Conservation (phyloP, 2,797 vertebrate genomes). For the Coranthus polyacanthus region DNA sequence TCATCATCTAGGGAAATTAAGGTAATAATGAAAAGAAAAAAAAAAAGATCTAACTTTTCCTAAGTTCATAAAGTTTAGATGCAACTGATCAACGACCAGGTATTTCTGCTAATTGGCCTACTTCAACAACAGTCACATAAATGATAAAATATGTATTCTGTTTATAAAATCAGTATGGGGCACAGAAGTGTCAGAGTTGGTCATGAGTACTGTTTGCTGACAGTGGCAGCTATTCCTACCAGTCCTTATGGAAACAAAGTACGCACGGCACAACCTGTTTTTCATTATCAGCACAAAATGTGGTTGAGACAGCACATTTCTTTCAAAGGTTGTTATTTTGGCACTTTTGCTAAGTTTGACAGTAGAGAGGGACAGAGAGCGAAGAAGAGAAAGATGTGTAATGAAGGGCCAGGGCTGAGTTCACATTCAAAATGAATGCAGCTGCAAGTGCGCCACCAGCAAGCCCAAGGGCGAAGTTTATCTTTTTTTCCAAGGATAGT, state of each 20-base stretch:
- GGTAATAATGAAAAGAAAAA: no score
- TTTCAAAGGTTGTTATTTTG: slow-evolving; percentile 49
- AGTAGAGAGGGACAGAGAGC: slow-evolving; percentile 28
- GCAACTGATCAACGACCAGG: not conserved
- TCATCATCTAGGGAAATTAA: no score
- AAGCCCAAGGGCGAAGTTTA: not conserved
- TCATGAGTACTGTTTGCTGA: slow-evolving; percentile 34
- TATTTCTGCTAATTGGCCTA: not conserved
- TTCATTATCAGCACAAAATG: slow-evolving; percentile 57
- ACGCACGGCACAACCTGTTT: slow-evolving; percentile 20
- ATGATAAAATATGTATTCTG: not conserved
- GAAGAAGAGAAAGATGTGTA: slow-evolving; percentile 14
- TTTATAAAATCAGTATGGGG: not conserved
- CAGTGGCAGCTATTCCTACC: slow-evolving; percentile 24
- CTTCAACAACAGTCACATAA: not conserved
- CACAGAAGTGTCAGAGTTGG: slow-evolving; percentile 7
- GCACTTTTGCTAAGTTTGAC: slow-evolving; percentile 49
- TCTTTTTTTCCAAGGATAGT: not conserved
- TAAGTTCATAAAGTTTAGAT: no score
- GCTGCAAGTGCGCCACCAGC: slow-evolving; percentile 12
- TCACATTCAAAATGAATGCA: slow-evolving; percentile 18
- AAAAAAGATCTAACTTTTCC: no score
- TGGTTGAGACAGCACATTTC: slow-evolving; percentile 46
- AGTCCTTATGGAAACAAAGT: slow-evolving; percentile 41
- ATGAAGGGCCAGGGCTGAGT: slow-evolving; percentile 14